Percentiles rank a stretch among this genome's conserved stretches.
Conservation (phyloP, 30 jellyfish, hydroid and myxozoan genomes). For the Rhopilema esculentum region DNA sequence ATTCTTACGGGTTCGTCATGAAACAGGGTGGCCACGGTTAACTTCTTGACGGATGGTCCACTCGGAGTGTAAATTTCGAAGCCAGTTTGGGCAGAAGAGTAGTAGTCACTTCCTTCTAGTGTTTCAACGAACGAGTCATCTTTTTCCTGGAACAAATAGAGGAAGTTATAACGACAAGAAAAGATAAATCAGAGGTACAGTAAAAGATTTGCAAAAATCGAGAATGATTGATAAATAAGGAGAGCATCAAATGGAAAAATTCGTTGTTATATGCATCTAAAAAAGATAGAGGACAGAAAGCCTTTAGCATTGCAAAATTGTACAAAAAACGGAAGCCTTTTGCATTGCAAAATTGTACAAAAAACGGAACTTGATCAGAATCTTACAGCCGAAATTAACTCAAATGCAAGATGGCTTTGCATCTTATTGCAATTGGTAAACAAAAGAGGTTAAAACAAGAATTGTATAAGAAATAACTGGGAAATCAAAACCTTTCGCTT, state of each 20-base stretch:
- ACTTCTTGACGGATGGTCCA: conserved; percentile 71
- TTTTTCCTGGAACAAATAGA: not conserved
- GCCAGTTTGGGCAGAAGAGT: conserved; percentile 57
- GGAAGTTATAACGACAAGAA: no score
- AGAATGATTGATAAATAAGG: not conserved
- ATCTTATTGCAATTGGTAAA: no score
- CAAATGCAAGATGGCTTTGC: no score
- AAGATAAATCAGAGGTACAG: not conserved
- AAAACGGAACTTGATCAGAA: no score
- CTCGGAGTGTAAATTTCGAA: conserved; percentile 72
- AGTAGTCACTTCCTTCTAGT: conserved; percentile 14
- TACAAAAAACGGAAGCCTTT: no score
- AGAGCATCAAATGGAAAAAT: no score
- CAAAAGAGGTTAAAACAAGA: not conserved
- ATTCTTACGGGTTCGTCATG: conserved; percentile 48
- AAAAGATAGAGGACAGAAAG: no score
- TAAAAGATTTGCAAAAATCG: not conserved
- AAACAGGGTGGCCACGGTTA: conserved; percentile 60
- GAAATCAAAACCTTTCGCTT: not conserved
- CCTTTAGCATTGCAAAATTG: no score
- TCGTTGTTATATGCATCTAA: no score
- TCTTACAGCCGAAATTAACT: no score
- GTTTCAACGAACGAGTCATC: not conserved
- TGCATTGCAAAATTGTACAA: no score
- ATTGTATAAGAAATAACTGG: not conserved